Evolutionary conservation across 2,888 invertebrate species (phyloP).

Genomic region (Alviniconcha strummeri): DNA sequence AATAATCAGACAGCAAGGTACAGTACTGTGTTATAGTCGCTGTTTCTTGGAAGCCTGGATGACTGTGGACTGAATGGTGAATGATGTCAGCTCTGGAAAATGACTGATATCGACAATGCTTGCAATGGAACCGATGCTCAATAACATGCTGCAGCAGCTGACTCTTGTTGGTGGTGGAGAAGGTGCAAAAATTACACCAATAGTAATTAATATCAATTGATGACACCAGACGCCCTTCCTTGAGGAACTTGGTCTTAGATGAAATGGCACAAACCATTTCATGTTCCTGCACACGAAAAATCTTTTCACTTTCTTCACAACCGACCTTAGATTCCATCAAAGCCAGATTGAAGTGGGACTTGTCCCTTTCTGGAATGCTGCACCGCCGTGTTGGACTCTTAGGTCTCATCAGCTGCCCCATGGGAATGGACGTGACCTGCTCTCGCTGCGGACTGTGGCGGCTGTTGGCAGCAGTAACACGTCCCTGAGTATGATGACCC

Average conservation of each 20-base stretch:
- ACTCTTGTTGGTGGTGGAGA: slow-evolving; percentile 51
- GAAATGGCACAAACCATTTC: slow-evolving; percentile 61
- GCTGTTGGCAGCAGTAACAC: not conserved
- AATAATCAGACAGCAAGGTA: slow-evolving; percentile 55
- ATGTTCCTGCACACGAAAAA: slow-evolving; percentile 48
- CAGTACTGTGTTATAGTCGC: slow-evolving; percentile 54
- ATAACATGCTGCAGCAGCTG: slow-evolving; percentile 55
- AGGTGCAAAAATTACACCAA: slow-evolving; percentile 67
- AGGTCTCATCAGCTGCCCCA: slow-evolving; percentile 26
- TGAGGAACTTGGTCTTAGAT: slow-evolving; percentile 50
- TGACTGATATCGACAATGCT: slow-evolving; percentile 60
- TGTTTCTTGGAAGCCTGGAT: slow-evolving; percentile 52
- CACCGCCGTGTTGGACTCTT: slow-evolving; percentile 50
- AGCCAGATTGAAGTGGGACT: slow-evolving; percentile 43
- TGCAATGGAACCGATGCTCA: slow-evolving; percentile 64
- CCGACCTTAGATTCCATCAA: slow-evolving; percentile 51
- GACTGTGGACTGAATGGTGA: slow-evolving; percentile 54
- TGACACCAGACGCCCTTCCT: slow-evolving; percentile 48
- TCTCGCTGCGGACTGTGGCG: slow-evolving; percentile 26
- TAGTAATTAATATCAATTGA: slow-evolving; percentile 55
- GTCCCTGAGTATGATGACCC: not conserved
- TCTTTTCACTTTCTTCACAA: slow-evolving; percentile 44
- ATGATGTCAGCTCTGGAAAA: slow-evolving; percentile 62
- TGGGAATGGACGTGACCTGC: not conserved
- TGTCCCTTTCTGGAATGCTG: slow-evolving; percentile 47